A percentile compares a stretch with the other conserved stretches of the same genome.
Conservation (phyloP, 2,797 vertebrate genomes). For the Karalla daura region DNA sequence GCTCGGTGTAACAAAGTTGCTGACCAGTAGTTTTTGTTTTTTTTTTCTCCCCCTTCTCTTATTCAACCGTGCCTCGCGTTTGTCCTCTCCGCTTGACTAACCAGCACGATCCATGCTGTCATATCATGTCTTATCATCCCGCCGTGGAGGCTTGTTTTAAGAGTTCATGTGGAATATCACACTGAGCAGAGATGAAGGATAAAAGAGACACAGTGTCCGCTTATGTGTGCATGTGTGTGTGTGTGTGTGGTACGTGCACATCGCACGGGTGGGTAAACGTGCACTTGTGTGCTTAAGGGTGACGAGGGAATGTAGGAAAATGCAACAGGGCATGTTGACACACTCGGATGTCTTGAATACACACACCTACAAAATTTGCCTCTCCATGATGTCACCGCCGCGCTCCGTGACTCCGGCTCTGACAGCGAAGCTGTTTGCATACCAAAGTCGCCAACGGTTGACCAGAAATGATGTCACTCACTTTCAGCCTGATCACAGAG, state of each 20-base stretch:
- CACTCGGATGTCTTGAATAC: slow-evolving; percentile 11
- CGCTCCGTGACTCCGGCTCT: slow-evolving; percentile 25
- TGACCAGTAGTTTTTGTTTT: slow-evolving; percentile 36
- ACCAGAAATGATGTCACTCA: slow-evolving; percentile 55
- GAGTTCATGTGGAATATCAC: slow-evolving; percentile 58
- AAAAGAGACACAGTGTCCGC: neutral
- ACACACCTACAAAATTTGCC: slow-evolving; percentile 29
- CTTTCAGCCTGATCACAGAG: slow-evolving; percentile 7
- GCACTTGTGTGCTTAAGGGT: neutral
- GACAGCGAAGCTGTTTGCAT: slow-evolving; percentile 67
- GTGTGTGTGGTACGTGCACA: neutral
- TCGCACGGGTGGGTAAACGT: slow-evolving; percentile 12
- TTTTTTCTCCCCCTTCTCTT: neutral
- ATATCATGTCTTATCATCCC: slow-evolving; percentile 58
- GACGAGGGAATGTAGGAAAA: slow-evolving; percentile 45
- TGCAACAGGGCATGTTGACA: slow-evolving; percentile 28
- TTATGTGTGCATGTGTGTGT: neutral
- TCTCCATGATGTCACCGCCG: slow-evolving; percentile 50
- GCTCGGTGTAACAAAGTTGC: slow-evolving; percentile 37
- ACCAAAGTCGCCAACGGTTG: slow-evolving; percentile 48
- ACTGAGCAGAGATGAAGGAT: neutral
- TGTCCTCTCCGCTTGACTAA: slow-evolving; percentile 55
- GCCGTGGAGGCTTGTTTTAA: slow-evolving; percentile 26
- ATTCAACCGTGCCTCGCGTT: slow-evolving; percentile 32
- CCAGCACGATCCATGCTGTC: slow-evolving; percentile 51